These are phyloP conservation scores for Takifugu rubripes DNA, from an alignment of 2,797 vertebrate species.

Conservation along the genomic window DNA sequence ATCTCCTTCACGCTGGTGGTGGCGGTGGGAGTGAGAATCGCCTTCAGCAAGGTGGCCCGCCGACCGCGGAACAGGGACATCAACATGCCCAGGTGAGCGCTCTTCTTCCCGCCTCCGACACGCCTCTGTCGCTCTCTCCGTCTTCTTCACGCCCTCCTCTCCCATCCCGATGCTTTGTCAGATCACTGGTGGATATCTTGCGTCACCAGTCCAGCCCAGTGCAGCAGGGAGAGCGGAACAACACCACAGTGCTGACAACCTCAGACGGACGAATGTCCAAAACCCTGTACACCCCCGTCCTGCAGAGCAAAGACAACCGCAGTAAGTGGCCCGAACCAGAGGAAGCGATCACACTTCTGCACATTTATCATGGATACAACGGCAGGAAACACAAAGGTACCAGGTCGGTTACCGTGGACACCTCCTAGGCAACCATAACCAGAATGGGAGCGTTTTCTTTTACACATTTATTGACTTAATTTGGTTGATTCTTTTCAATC, in stretches of 20 bases:
- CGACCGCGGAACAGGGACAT: slow-evolving; percentile 84
- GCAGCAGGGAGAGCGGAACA: slow-evolving; percentile 83
- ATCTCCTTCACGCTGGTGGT: slow-evolving; percentile 88
- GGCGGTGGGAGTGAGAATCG: slow-evolving; percentile 85
- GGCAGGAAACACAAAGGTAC: too few species aligned
- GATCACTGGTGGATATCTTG: slow-evolving; percentile 88
- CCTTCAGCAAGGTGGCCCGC: slow-evolving; percentile 88
- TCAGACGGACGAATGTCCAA: slow-evolving; percentile 82
- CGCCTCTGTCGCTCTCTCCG: too few species aligned
- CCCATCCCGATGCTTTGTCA: slow-evolving; percentile 32
- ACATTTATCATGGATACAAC: too few species aligned
- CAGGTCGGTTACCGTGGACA: too few species aligned
- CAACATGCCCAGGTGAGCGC: slow-evolving; percentile 85
- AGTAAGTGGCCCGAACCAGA: slow-evolving; percentile 73
- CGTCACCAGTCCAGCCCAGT: slow-evolving; percentile 86
- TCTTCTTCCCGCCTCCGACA: too few species aligned
- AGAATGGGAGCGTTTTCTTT: too few species aligned
- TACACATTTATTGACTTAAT: too few species aligned
- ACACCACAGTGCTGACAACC: slow-evolving; percentile 68
- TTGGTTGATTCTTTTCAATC: too few species aligned
- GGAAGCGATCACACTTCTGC: not conserved
- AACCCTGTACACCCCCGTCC: slow-evolving; percentile 81
- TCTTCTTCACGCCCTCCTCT: not conserved
- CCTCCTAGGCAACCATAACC: too few species aligned
- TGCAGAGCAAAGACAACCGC: slow-evolving; percentile 84